Evolutionary conservation across 2,113 vertebrate species (phyloP).

Genomic region (Vidua macroura): DNA sequence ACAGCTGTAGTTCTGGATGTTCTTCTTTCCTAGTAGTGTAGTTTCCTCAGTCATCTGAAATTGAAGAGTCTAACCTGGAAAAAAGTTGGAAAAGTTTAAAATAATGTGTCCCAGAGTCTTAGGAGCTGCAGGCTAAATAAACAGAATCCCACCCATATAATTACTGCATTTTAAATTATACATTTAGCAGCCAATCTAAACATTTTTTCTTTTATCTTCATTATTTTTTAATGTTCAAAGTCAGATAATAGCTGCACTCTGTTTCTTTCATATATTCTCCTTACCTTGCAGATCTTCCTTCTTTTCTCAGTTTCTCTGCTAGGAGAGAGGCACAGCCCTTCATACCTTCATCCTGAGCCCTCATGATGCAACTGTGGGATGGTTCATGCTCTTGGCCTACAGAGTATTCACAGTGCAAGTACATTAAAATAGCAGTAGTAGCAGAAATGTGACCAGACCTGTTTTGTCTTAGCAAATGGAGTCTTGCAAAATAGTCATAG

Average conservation of each 20-base stretch:
- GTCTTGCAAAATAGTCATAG: constrained; percentile 6
- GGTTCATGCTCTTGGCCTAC: neutral
- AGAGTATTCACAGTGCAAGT: neutral
- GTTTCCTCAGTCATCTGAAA: neutral
- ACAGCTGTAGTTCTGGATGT: neutral
- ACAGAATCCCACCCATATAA: neutral
- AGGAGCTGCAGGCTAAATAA: neutral
- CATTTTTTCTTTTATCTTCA: neutral
- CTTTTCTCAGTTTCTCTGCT: neutral
- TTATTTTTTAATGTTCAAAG: neutral
- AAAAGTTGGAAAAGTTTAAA: neutral
- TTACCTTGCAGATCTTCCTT: neutral
- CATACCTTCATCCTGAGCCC: neutral
- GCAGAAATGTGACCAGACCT: constrained; percentile 49
- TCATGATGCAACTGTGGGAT: neutral
- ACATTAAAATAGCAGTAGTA: neutral
- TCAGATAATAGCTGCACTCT: neutral
- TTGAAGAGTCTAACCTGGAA: neutral
- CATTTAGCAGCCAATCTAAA: neutral
- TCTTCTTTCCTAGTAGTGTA: neutral
- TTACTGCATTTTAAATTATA: neutral
- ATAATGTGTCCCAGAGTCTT: neutral
- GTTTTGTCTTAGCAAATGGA: neutral
- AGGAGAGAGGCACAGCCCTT: neutral
- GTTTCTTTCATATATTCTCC: neutral